phyloP scores from a whole-genome alignment of 2,888 invertebrate genomes.

The Steinernema hermaphroditum region DNA sequence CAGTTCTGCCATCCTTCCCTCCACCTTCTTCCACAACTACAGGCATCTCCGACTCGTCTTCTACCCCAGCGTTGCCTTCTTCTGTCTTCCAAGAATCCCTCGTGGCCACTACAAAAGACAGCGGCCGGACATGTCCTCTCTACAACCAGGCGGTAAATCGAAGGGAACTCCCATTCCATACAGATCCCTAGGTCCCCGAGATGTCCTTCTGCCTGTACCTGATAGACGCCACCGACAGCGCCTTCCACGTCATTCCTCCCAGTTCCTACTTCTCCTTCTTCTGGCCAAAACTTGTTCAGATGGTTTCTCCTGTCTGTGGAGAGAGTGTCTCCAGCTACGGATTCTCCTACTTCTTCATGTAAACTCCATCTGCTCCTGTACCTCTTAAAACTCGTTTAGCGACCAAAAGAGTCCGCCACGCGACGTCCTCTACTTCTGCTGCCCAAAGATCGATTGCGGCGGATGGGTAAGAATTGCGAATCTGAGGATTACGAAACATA shows the following conservation, averaged over 20 bases:
- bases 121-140: too few relatives aligned
- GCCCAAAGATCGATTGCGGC: not conserved
- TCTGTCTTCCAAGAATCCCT: too few relatives aligned
- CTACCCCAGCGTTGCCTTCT: too few relatives aligned
- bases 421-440: not conserved
- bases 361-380: not conserved
- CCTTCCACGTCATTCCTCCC: not conserved
- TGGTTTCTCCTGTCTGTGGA: not conserved
- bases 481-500: not conserved
- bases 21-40: too few relatives aligned
- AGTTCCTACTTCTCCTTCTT: not conserved
- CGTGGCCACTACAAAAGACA: too few relatives aligned
- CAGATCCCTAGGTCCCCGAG: not conserved
- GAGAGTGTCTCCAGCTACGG: not conserved
- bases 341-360: not conserved
- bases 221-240: not conserved
- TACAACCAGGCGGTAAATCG: too few relatives aligned
- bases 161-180: not conserved
- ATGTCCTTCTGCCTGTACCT: not conserved
- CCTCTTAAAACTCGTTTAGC: not conserved
- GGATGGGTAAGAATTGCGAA: not conserved
- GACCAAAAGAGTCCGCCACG: not conserved
- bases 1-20: too few relatives aligned
- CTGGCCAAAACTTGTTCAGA: not conserved
- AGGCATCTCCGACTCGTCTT: too few relatives aligned